phyloP scores from a whole-genome alignment of 2,113 vertebrate species.

The Mohoua ochrocephala region DNA sequence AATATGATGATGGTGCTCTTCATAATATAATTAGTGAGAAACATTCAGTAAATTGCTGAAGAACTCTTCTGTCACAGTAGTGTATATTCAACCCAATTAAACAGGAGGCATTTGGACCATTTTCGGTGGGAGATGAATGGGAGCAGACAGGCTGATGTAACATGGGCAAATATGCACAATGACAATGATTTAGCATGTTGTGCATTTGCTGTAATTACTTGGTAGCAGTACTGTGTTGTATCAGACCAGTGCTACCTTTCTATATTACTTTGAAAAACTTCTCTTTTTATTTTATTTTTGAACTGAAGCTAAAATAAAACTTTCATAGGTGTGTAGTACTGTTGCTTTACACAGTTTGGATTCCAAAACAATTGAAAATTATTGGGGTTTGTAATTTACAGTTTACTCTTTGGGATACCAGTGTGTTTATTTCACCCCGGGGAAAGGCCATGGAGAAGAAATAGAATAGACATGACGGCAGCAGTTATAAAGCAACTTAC shows the following conservation, averaged over 20 bases:
- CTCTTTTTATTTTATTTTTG: background rate
- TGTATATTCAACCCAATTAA: background rate
- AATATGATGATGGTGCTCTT: background rate
- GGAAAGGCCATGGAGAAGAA: background rate
- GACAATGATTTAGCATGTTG: background rate
- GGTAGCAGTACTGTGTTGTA: background rate
- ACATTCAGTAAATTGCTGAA: background rate
- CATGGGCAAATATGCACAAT: background rate
- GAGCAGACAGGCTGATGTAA: background rate
- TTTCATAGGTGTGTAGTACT: background rate
- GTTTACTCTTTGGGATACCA: background rate
- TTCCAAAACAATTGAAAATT: background rate
- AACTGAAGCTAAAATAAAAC: background rate
- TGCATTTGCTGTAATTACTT: background rate
- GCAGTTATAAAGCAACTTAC: background rate
- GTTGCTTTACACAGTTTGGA: background rate
- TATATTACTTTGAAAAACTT: background rate
- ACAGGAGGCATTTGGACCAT: background rate
- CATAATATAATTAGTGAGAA: background rate
- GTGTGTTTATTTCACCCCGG: background rate
- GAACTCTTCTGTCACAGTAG: background rate
- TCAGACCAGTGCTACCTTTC: background rate
- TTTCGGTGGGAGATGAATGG: background rate
- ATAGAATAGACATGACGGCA: background rate
- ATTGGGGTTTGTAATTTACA: background rate